phyloP scores from a whole-genome alignment of 2,113 vertebrate genomes.

The Zeus faber region DNA sequence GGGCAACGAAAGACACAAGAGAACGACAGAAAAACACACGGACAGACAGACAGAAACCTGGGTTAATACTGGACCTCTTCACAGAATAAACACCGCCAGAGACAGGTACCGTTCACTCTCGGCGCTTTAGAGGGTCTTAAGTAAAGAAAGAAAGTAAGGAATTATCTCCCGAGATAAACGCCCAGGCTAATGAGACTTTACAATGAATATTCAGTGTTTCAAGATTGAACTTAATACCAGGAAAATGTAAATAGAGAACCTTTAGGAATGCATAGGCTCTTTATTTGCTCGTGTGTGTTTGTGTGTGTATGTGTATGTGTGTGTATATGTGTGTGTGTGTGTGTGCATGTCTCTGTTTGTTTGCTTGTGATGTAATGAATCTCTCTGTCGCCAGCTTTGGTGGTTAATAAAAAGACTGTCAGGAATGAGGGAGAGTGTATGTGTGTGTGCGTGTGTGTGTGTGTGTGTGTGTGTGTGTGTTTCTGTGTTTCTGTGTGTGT shows the following conservation, averaged over 20 bases:
- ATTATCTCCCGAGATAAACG: conserved; percentile 18
- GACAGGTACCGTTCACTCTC: conserved; percentile 28
- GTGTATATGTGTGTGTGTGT: conserved; percentile 24
- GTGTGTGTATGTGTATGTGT: conserved; percentile 28
- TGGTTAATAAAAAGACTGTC: conserved; percentile 85
- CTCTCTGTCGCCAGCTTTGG: conserved; percentile 76
- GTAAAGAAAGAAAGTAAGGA: conserved; percentile 16
- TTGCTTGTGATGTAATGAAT: conserved; percentile 78
- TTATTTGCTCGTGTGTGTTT: conserved; percentile 44
- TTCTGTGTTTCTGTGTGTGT: conserved; percentile 48
- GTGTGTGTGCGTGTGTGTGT: neutral
- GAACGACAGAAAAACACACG: conserved; percentile 23
- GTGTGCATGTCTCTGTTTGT: conserved; percentile 34
- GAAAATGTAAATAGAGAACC: conserved; percentile 27
- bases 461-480: conserved; percentile 18
- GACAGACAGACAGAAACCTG: conserved; percentile 8
- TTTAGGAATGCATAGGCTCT: conserved; percentile 22
- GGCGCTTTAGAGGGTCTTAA: neutral
- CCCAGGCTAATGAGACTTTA: conserved; percentile 48
- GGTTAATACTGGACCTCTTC: too few species aligned
- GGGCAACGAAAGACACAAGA: conserved; percentile 41
- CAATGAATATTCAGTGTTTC: conserved; percentile 46
- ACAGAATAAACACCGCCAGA: conserved; percentile 18
- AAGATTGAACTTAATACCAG: conserved; percentile 49
- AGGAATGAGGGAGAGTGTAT: conserved; percentile 52